Evolutionary conservation across 2,797 vertebrate species (phyloP).

Genomic region (Tenualosa ilisha): DNA sequence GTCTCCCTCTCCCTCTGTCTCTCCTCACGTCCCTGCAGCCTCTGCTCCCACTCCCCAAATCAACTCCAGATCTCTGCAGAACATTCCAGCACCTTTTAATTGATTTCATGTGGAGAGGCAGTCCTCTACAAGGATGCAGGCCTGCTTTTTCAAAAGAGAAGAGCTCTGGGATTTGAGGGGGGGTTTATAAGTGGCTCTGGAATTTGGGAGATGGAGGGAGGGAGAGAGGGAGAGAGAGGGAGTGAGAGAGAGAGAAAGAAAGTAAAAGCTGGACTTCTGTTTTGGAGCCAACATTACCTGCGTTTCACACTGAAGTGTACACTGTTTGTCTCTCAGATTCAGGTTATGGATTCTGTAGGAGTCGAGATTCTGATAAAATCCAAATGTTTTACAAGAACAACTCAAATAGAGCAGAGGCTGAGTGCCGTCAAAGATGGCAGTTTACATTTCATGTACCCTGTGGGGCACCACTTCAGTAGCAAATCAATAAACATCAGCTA

Average conservation of each 20-base stretch:
- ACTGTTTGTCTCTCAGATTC: background rate
- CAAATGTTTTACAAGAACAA: background rate
- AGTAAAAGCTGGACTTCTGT: conserved; percentile 9
- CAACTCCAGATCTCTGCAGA: conserved; percentile 71
- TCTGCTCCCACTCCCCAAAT: conserved; percentile 66
- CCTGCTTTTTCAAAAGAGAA: conserved; percentile 50
- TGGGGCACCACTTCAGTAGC: background rate
- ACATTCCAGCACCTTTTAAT: conserved; percentile 81
- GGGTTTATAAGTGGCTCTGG: conserved; percentile 41
- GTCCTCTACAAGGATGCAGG: conserved; percentile 58
- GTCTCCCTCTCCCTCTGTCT: background rate
- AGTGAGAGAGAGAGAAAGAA: background rate
- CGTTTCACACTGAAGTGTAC: background rate
- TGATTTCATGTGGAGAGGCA: conserved; percentile 71
- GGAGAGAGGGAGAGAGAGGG: conserved; percentile 33
- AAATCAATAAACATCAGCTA: background rate
- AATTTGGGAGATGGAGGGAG: conserved; percentile 40
- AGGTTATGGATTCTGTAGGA: background rate
- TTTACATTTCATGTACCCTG: background rate
- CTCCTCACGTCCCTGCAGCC: conserved; percentile 29
- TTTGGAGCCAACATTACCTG: background rate
- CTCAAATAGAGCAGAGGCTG: background rate
- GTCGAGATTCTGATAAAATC: background rate
- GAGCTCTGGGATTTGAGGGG: conserved; percentile 41
- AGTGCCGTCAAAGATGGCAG: background rate